These are phyloP conservation scores for Manis crassicaudata DNA, from an alignment of 2,797 vertebrate species.

Conservation along the genomic window DNA sequence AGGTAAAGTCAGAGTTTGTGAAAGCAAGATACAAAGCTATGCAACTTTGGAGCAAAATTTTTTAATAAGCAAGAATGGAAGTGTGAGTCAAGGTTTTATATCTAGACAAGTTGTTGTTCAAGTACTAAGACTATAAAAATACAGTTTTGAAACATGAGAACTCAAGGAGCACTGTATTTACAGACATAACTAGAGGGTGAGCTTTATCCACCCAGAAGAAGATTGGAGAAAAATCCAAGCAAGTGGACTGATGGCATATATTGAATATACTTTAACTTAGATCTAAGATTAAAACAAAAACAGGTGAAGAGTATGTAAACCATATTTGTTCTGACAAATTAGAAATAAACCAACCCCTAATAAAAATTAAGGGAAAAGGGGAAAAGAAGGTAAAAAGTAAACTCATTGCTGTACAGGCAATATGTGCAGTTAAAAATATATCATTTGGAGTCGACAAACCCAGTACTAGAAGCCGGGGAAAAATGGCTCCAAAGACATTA, in stretches of 20 bases:
- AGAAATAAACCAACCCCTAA: not conserved
- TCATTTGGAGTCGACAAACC: not conserved
- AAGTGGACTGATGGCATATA: not conserved
- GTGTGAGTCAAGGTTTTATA: not conserved
- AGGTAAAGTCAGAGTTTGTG: not conserved
- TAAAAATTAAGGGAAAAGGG: not conserved
- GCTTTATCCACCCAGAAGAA: not conserved
- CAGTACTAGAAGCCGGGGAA: not conserved
- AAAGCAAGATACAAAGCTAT: not conserved
- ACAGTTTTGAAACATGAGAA: not conserved
- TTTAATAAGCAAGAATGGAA: not conserved
- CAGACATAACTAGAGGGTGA: not conserved
- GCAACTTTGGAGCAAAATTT: not conserved
- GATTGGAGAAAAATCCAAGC: not conserved
- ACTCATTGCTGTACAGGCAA: not conserved
- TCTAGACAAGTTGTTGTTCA: not conserved
- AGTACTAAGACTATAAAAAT: not conserved
- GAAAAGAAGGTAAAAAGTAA: not conserved
- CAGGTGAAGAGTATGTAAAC: not conserved
- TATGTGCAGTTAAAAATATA: not conserved
- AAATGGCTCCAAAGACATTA: not conserved
- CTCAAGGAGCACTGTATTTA: not conserved
- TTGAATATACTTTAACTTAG: not conserved
- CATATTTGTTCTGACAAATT: not conserved
- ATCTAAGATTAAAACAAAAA: not conserved